Conservation (phyloP, 2,888 invertebrate genomes). For the Philopedon plagiatum region DNA sequence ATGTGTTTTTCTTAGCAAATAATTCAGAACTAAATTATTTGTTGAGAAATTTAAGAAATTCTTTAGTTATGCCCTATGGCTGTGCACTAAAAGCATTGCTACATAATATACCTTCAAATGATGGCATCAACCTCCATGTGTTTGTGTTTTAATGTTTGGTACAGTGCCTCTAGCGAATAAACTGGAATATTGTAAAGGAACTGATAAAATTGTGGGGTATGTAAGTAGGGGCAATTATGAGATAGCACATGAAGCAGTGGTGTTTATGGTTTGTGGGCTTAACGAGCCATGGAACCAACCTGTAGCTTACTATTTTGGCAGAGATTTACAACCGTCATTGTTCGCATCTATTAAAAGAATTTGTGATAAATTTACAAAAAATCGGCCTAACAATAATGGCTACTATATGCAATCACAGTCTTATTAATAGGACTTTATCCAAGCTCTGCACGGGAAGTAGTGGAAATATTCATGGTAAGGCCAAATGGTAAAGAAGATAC, state of each 20-base stretch:
- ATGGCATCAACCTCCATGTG: not conserved
- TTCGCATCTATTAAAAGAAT: not conserved
- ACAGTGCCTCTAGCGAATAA: not conserved
- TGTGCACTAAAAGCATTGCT: not conserved
- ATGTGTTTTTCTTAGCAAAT: not conserved
- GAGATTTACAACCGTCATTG: not conserved
- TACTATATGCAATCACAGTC: not conserved
- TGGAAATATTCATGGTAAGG: not conserved
- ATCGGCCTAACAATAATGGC: not conserved
- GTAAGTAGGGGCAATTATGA: not conserved
- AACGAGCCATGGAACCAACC: slow-evolving; percentile 6
- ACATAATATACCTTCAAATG: not conserved
- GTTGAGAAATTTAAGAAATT: not conserved
- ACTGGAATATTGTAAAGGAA: not conserved
- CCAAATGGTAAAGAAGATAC: not conserved
- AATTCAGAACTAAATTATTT: not conserved
- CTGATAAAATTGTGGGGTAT: not conserved
- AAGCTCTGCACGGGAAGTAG: not conserved
- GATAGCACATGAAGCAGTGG: not conserved
- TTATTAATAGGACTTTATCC: not conserved
- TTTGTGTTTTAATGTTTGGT: not conserved
- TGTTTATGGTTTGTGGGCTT: slow-evolving; percentile 1
- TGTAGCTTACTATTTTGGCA: slow-evolving; percentile 8
- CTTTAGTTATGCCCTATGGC: not conserved
- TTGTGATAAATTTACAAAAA: not conserved